Base-by-base conservation (phyloP, 2,888 invertebrate species). In the Ormyrus nitidulus region DNA sequence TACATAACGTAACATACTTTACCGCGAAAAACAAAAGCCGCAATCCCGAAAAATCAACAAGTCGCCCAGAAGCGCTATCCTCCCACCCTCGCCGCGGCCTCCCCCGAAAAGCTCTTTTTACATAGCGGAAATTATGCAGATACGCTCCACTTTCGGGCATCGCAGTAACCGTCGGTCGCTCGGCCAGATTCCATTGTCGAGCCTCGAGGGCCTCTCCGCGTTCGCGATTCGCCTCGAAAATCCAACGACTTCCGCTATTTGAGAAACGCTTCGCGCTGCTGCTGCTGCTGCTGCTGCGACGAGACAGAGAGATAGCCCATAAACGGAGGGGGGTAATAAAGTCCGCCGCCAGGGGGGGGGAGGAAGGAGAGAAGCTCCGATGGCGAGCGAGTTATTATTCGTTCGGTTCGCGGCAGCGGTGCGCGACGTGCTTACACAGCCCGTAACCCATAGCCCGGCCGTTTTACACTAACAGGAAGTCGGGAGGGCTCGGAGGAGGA, bases 181-280 rank as follows among this genome's bases (percentile, higher is more conserved):
- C n/a, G 9, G 9, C 8, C 56, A 68, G 61, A 74, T 76, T 69
- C 53, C 53, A 76, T 76, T 76, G 75, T 71, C 61, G 11, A 66
- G 54, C 34, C 51, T n/a, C 51, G 9, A 44, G 58, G 59, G 51
- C 11, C 46, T 56, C 48, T 54, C 77, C 54, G 66, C 8, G n/a
- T 59, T 59, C 58, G 6, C 44, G 19, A n/a, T n/a, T 13, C 48
- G 64, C 65, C 70, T 61, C 68, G 54, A 75, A 81, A 78, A 75
- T 81, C 71, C 78, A 81, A 81, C 78, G 81, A 81, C 81, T 81
- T 81, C 81, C 81, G 81, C 78, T 78, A 77, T 81, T 81, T 75
- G 74, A 71, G 77, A 72, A 69, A 70, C 65, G 75, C 54, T 72
- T 68, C 66, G 34, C 53, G 61, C 59, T 10, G 44, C n/a, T 51